Evolutionary conservation across 2,113 vertebrate species (phyloP).

Genomic region (Melanerpes formicivorus): DNA sequence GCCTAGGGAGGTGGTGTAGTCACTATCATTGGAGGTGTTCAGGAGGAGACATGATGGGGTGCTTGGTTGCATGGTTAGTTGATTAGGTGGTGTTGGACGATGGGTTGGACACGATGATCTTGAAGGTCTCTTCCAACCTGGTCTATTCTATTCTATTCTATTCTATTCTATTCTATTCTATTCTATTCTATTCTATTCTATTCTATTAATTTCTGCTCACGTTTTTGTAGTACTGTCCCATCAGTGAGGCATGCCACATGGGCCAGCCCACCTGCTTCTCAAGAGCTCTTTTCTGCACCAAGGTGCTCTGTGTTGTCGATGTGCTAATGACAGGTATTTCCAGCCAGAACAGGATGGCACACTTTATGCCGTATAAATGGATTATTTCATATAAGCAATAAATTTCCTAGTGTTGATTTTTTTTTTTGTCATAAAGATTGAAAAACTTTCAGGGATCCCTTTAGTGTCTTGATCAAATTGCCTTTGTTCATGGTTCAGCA

Average conservation of each 20-base stretch:
- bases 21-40: too few relatives aligned
- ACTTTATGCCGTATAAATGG: background rate
- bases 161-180: too few relatives aligned
- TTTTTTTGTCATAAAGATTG: background rate
- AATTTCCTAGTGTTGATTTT: background rate
- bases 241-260: too few relatives aligned
- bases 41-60: too few relatives aligned
- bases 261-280: background rate
- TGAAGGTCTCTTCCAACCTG: too few relatives aligned
- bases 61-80: too few relatives aligned
- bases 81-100: too few relatives aligned
- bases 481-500: constrained; percentile 23
- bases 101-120: too few relatives aligned
- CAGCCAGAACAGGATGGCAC: background rate
- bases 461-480: constrained; percentile 48
- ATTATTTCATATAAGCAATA: constrained; percentile 19
- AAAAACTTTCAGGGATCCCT: constrained; percentile 12
- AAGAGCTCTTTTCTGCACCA: background rate
- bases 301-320: background rate
- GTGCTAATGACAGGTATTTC: background rate
- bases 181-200: too few relatives aligned
- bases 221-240: background rate
- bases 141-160: too few relatives aligned
- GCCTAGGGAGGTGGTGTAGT: too few relatives aligned
- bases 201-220: background rate